phyloP scores from a whole-genome alignment of 2,113 vertebrate genomes.

The Phrynosoma blainvillii region DNA sequence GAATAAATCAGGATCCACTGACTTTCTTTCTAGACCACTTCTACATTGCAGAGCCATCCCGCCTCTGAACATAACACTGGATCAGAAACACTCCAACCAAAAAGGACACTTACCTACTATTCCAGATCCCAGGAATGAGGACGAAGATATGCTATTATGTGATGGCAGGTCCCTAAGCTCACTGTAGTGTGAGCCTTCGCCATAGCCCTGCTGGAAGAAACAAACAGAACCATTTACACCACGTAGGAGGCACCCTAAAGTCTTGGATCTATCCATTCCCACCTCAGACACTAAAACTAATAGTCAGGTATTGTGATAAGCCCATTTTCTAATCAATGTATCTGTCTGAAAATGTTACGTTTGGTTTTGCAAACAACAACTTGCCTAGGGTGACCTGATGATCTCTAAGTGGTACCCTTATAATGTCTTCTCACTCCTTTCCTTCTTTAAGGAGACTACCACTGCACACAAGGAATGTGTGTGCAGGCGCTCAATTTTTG shows the following conservation, averaged over 20 bases:
- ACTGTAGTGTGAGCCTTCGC: slow-evolving; percentile 86
- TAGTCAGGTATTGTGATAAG: no score
- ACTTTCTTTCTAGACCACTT: background rate
- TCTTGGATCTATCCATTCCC: no score
- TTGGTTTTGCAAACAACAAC: background rate
- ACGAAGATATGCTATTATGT: slow-evolving; percentile 77
- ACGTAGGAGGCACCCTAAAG: no score
- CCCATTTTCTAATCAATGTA: background rate
- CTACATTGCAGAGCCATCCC: background rate
- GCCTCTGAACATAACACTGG: no score
- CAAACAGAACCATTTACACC: fast-evolving
- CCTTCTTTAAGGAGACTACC: no score
- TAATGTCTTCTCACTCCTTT: background rate
- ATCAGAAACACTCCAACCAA: no score
- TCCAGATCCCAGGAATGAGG: slow-evolving; percentile 90
- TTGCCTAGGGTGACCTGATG: no score
- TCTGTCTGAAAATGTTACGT: background rate
- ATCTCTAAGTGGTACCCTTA: background rate
- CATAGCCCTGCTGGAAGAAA: slow-evolving; percentile 80
- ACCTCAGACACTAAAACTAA: no score
- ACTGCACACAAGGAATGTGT: no score
- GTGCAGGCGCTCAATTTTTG: no score
- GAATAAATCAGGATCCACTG: background rate
- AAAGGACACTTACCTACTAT: slow-evolving; percentile 83
- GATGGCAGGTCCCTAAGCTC: slow-evolving; percentile 87